These are phyloP conservation scores for Crotalus tigris DNA, from an alignment of 2,113 vertebrate species.

Conservation along the genomic window DNA sequence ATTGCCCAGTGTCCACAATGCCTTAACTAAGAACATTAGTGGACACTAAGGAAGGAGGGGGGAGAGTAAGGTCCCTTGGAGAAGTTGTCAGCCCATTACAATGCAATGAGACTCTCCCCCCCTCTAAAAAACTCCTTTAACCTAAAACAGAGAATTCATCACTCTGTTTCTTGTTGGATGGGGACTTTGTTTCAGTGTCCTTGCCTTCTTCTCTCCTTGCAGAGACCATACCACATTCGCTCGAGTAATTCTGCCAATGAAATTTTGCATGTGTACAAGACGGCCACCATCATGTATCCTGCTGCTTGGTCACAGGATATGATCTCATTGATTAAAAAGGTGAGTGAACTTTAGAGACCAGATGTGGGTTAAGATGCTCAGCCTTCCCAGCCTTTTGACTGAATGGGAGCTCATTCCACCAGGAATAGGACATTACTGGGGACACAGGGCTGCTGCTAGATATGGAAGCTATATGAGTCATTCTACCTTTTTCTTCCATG, in stretches of 20 bases:
- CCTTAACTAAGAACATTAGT: neutral
- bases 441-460: neutral
- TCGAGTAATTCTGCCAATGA: conserved; percentile 80
- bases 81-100: neutral
- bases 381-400: neutral
- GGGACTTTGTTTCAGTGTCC: neutral
- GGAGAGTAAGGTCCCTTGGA: neutral
- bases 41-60: neutral
- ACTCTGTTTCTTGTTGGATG: neutral
- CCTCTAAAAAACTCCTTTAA: neutral
- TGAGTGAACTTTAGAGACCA: conserved; percentile 46
- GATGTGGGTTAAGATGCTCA: neutral
- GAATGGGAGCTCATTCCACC: neutral
- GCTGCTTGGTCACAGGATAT: conserved; percentile 84
- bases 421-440: neutral
- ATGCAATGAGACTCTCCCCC: neutral
- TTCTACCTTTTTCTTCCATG: neutral
- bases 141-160: neutral
- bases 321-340: conserved; percentile 87
- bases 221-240: conserved; percentile 93
- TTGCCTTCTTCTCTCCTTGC: conserved; percentile 14
- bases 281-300: conserved; percentile 81
- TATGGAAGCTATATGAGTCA: neutral
- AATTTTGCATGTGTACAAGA: conserved; percentile 82
- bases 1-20: neutral